These are phyloP conservation scores for Parnassius glacialis DNA, from an alignment of 2,888 invertebrate genomes.

Conservation along the genomic window DNA sequence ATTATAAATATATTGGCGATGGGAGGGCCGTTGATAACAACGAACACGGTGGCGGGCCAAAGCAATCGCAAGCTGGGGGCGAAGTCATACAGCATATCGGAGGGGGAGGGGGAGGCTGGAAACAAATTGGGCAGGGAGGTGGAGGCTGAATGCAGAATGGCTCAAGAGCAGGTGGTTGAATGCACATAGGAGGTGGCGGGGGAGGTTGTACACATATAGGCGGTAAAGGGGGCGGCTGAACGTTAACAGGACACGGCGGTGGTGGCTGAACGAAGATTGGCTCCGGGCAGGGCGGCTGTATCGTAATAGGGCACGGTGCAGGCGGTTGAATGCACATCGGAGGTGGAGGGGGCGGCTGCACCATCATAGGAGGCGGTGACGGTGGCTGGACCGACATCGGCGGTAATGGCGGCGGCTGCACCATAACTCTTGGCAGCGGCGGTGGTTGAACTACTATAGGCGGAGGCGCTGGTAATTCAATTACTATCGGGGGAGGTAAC, in stretches of 20 bases:
- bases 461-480: constrained; percentile 45
- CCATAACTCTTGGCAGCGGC: constrained; percentile 56
- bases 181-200: constrained; percentile 48
- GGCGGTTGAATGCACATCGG: constrained; percentile 62
- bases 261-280: constrained; percentile 65
- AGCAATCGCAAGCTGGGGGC: constrained; percentile 19
- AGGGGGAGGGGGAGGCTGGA: constrained; percentile 51
- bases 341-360: constrained; percentile 60
- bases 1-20: constrained; percentile 40
- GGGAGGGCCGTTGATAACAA: constrained; percentile 34
- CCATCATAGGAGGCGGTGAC: constrained; percentile 57
- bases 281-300: constrained; percentile 62
- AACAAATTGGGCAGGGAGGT: constrained; percentile 57
- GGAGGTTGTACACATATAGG: constrained; percentile 64
- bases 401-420: constrained; percentile 65
- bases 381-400: constrained; percentile 67
- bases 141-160: constrained; percentile 61
- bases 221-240: constrained; percentile 61
- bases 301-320: constrained; percentile 53
- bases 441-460: constrained; percentile 68
- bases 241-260: constrained; percentile 52
- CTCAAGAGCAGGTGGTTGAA: constrained; percentile 49
- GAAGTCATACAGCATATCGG: constrained; percentile 33
- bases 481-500: constrained; percentile 40
- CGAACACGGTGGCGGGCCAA: constrained; percentile 31